Evolutionary conservation across 2,888 invertebrate genomes (phyloP).

Genomic region (Temnothorax rugatulus): DNA sequence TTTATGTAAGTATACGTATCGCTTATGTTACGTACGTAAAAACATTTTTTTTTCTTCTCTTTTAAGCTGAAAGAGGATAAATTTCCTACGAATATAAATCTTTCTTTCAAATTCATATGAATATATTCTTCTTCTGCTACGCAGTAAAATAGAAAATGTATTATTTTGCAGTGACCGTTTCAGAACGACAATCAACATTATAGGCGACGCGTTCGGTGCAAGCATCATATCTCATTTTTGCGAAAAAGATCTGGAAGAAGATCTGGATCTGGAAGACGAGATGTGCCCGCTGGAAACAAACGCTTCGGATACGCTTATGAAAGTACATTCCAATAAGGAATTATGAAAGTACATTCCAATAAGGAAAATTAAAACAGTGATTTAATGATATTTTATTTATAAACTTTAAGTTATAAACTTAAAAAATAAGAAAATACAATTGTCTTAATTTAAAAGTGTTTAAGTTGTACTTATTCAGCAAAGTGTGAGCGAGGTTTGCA

Average conservation of each 20-base stretch:
- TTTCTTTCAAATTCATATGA: neutral
- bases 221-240: constrained; percentile 79
- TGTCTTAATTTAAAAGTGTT: neutral
- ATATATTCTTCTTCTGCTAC: neutral
- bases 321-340: neutral
- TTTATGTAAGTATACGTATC: constrained; percentile 90
- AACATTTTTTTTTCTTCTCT: neutral
- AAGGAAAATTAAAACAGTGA: neutral
- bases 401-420: neutral
- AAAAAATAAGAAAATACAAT: neutral
- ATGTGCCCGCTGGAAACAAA: neutral
- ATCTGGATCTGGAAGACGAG: neutral
- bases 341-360: neutral
- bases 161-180: constrained; percentile 82
- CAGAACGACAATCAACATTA: constrained; percentile 82
- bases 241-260: constrained; percentile 3
- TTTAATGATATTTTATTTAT: constrained; percentile 15
- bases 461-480: neutral
- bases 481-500: neutral
- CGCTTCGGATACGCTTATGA: neutral
- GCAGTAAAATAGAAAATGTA: constrained; percentile 5
- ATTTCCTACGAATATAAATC: constrained; percentile 4
- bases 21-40: neutral
- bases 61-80: constrained; percentile 1
- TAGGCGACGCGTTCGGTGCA: constrained; percentile 82